These are phyloP conservation scores for Idaea dimidiata DNA, from an alignment of 2,888 invertebrate species.

Conservation along the genomic window DNA sequence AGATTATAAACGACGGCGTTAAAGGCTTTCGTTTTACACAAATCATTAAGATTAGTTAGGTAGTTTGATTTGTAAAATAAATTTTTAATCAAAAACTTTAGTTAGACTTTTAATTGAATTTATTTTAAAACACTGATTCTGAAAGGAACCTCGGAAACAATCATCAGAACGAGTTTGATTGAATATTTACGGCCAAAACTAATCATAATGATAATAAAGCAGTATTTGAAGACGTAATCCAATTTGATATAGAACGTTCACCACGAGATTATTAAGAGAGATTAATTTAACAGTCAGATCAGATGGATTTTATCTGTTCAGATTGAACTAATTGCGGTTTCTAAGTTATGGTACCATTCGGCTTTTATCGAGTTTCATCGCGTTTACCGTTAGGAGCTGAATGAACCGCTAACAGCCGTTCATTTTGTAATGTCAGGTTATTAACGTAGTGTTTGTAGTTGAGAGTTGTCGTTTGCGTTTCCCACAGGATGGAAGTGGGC, in stretches of 20 bases:
- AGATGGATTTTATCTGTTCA: conserved; percentile 56
- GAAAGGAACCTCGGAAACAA: background rate
- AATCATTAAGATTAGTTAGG: background rate
- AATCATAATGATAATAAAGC: conserved; percentile 35
- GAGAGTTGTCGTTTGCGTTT: conserved; percentile 8
- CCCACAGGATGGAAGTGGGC: conserved; percentile 13
- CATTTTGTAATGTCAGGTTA: conserved; percentile 32
- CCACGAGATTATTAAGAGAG: conserved; percentile 45
- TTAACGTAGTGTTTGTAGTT: conserved; percentile 28
- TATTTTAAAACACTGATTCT: background rate
- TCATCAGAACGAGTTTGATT: background rate
- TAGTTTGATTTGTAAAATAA: background rate
- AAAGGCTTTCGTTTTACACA: conserved; percentile 5
- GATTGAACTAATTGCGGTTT: conserved; percentile 63
- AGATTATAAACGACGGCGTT: conserved; percentile 18
- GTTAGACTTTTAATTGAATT: background rate
- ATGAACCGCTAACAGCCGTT: conserved; percentile 26
- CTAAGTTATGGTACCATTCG: conserved; percentile 46
- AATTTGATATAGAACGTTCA: conserved; percentile 27
- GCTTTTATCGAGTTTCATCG: conserved; percentile 32
- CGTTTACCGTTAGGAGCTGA: conserved; percentile 25
- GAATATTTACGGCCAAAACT: background rate
- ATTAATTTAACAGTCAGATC: conserved; percentile 53
- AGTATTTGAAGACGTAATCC: conserved; percentile 50
- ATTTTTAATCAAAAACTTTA: background rate